Base-by-base conservation (phyloP, 2,113 vertebrate genomes). In the Rhagologus leucostigma region DNA sequence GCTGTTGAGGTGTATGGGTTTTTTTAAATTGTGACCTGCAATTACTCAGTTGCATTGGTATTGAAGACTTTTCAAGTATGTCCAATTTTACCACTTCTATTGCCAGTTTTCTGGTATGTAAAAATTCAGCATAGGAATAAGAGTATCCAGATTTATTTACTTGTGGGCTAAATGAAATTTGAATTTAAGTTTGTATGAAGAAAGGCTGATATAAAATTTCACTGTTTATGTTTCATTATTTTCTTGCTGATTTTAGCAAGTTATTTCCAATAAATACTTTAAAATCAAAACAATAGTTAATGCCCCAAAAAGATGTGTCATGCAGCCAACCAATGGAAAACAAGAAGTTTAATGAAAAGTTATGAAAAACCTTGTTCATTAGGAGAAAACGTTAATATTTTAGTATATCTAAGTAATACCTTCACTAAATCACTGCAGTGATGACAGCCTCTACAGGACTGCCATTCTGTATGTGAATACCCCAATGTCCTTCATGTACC, bases 1-100 rank as follows among this genome's bases (percentile, higher is more conserved):
- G 39, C 24, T 13, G 1, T 17, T 55, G 18, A 41, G 35, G 7
- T 57, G 12, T 44, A 46, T 18, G 7, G 1, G 2, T 1, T 39
- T 56, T 64, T 53, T 62, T 6, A 6, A 76, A 74, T 15, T 65
- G 10, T 4, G 4, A 29, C 13, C 12, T 33, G 19, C 6, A 80
- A 50, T 77, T 64, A 52, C 6, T 3, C 26, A 70, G 12, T 53
- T 84, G 32, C n/a, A 65, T 8, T 57, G 7, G 10, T 47, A n/a
- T 7, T 78, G 37, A 87, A 39, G 37, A 62, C 29, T 73, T 53
- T 24, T 21, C 59, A 89, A 86, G 63, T 37, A 60, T 7, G 3
- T 39, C 37, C 14, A 55, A 44, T 82, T 84, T 77, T 78, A 35
- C 6, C 35, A 74, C 29, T 46, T 84, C 8, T 18, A 29, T 12